A percentile compares a stretch with the other conserved stretches of the same genome.
These are phyloP conservation scores for Papilio polytes DNA, from an alignment of 1,140 invertebrate genomes.

Conservation along the genomic window DNA sequence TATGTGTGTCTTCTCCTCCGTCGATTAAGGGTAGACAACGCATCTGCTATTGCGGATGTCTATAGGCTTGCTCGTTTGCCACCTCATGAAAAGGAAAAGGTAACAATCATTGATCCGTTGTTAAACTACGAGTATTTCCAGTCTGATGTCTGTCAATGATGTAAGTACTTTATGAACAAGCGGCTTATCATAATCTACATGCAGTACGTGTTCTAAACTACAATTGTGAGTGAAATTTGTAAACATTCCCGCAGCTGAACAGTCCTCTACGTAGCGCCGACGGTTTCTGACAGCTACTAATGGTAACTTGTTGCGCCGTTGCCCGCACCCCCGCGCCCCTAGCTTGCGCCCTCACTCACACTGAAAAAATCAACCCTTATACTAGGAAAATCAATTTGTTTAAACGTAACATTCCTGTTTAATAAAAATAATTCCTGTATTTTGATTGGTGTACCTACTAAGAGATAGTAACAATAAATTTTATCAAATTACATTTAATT, in stretches of 20 bases:
- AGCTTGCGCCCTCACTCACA: not conserved
- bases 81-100: too few relatives aligned
- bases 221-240: conserved; percentile 3
- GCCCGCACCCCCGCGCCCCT: not conserved
- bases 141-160: not conserved
- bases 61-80: too few relatives aligned
- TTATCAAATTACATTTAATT: not conserved
- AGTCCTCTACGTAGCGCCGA: conserved; percentile 20
- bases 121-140: too few relatives aligned
- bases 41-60: too few relatives aligned
- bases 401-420: not conserved
- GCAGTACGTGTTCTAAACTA: not conserved
- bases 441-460: not conserved
- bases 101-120: too few relatives aligned
- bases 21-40: too few relatives aligned
- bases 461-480: not conserved
- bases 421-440: not conserved
- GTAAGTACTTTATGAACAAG: not conserved
- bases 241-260: not conserved
- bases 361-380: conserved; percentile 10
- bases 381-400: not conserved
- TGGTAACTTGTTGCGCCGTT: conserved; percentile 45
- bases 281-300: conserved; percentile 44
- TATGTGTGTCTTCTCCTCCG: too few relatives aligned
- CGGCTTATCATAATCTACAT: not conserved